phyloP scores from a whole-genome alignment of 2,113 vertebrate genomes.

The Centropus unirufus region DNA sequence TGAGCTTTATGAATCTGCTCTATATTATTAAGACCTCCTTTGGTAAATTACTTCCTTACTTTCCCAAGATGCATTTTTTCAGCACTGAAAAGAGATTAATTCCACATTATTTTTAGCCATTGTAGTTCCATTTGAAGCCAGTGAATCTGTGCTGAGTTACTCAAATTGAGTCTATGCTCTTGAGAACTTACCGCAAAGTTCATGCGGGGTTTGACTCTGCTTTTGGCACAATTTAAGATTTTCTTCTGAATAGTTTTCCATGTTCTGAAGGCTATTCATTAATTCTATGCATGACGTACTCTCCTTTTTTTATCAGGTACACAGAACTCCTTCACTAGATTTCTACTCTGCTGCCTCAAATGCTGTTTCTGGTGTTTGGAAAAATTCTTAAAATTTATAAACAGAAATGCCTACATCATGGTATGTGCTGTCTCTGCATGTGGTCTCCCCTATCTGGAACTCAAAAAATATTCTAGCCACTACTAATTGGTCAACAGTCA shows the following conservation, averaged over 20 bases:
- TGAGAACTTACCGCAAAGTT: neutral
- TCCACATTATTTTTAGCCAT: neutral
- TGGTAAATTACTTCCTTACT: neutral
- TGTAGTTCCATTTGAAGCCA: neutral
- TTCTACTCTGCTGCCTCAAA: constrained; percentile 89
- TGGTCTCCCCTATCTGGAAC: neutral
- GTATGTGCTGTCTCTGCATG: constrained; percentile 74
- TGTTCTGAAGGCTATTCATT: neutral
- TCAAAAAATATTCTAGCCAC: neutral
- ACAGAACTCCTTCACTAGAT: constrained; percentile 83
- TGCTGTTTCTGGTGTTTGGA: constrained; percentile 99
- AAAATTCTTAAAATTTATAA: constrained; percentile 92
- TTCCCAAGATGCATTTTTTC: neutral
- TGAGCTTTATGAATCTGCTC: constrained; percentile 50
- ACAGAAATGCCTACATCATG: constrained; percentile 98
- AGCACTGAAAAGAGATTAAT: neutral
- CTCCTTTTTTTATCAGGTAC: constrained; percentile 74
- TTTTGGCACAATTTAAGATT: neutral
- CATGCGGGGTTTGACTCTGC: neutral
- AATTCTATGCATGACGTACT: neutral
- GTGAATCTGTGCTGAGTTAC: neutral
- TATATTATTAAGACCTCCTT: neutral
- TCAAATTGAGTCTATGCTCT: neutral
- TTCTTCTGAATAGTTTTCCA: neutral
- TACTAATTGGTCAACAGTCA: neutral